These are phyloP conservation scores for Eumacrocentrus americanus DNA, from an alignment of 2,888 invertebrate species.

Conservation along the genomic window DNA sequence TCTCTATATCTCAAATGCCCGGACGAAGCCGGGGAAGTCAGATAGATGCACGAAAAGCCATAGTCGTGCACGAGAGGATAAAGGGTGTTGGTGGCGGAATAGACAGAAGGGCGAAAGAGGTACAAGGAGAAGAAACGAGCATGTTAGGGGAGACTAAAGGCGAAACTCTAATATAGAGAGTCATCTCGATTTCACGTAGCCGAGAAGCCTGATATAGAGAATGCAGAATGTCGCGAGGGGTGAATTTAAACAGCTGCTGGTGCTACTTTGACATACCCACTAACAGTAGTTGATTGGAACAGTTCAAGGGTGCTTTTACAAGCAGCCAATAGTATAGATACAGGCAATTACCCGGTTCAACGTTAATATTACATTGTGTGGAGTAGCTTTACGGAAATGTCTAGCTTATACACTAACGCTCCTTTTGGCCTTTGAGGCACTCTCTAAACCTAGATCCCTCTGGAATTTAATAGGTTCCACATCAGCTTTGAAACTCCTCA, in stretches of 20 bases:
- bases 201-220: background rate
- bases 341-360: background rate
- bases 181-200: background rate
- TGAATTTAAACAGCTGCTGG: conserved; percentile 1
- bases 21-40: background rate
- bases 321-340: conserved; percentile 14
- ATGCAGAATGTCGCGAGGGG: background rate
- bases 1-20: background rate
- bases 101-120: background rate
- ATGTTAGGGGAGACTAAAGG: background rate
- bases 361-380: background rate
- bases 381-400: too few relatives aligned
- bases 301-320: conserved; percentile 3
- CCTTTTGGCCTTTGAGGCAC: too few relatives aligned
- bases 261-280: background rate
- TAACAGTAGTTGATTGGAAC: background rate
- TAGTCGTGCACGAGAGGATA: conserved; percentile 6
- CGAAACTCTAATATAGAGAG: background rate
- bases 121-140: background rate
- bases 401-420: too few relatives aligned
- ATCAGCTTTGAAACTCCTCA: too few relatives aligned
- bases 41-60: conserved; percentile 8
- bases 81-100: background rate
- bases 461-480: too few relatives aligned
- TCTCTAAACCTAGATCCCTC: too few relatives aligned